Conservation (phyloP, 2,113 vertebrate genomes). For the Prunella fulvescens region DNA sequence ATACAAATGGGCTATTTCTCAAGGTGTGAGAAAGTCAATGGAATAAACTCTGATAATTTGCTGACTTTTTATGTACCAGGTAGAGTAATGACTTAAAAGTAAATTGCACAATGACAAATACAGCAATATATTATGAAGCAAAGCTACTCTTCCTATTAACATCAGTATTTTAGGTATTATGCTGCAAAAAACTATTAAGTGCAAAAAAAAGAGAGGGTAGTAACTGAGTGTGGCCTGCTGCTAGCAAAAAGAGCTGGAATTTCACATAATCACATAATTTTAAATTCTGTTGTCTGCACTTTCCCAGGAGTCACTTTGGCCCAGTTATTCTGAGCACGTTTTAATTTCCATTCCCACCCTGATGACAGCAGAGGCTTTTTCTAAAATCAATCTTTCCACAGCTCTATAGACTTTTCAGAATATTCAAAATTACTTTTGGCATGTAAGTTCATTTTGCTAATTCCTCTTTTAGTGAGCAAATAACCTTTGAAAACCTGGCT, state of each 20-base stretch:
- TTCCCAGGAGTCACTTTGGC: background rate
- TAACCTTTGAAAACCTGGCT: conserved; percentile 70
- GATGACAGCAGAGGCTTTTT: background rate
- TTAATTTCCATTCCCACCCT: background rate
- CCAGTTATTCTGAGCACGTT: background rate
- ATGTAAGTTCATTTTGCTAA: conserved; percentile 69
- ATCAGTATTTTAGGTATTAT: background rate
- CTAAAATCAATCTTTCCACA: background rate
- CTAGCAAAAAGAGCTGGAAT: background rate
- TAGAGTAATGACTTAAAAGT: conserved; percentile 58
- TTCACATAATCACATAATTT: background rate
- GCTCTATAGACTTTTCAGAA: conserved; percentile 44
- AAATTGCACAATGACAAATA: conserved; percentile 26
- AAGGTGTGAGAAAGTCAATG: conserved; percentile 76
- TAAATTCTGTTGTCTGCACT: background rate
- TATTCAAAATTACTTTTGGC: conserved; percentile 77
- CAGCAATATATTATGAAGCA: background rate
- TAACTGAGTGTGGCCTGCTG: background rate
- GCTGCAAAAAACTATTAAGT: background rate
- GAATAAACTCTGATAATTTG: conserved; percentile 75
- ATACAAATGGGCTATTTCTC: conserved; percentile 80
- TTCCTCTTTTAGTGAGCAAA: conserved; percentile 78
- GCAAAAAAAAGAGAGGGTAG: background rate
- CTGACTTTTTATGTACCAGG: conserved; percentile 52
- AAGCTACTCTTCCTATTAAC: background rate